Base-by-base conservation (phyloP, 2,113 vertebrate species). In the Sylvicapra grimmia region DNA sequence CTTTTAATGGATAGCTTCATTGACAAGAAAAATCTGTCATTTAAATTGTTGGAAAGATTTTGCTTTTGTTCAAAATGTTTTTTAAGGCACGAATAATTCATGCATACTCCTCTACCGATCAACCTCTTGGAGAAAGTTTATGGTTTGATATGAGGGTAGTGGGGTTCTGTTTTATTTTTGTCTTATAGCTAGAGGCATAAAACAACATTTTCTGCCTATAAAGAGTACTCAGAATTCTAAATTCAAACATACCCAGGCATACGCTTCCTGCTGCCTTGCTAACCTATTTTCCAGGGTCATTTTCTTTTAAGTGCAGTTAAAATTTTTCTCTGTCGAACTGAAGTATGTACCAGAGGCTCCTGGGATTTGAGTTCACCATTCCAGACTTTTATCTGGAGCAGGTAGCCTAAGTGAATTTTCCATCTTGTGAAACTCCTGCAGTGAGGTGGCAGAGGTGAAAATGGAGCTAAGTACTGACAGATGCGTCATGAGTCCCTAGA, bases 301-400 rank as follows among this genome's bases (percentile, higher is more conserved):
- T 98, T 98, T 98, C 92, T 96, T 98, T 98, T 68, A 98, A 96
- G 51, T 77, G 15, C 90, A 79, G 59, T 98, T 98, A 93, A 97
- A 96, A 89, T 93, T 97, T 95, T 83, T 98, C 97, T 86, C 72
- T 93, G 94, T 96, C 51, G 90, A 98, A 97, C 93, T 97, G 95
- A 86, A 86, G 98, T 97, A 92, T 97, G 92, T 92, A 77, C 94
- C 96, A 90, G 97, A 98, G 96, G 94, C 97, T 98, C 96, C 82
- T 87, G 97, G 95, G 98, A 65, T 89, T 93, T 63, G 31, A 89
- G 75, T 97, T 98, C n/a, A 75, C 47, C 94, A 90, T 65, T 94
- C 59, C 9, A 3, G 94, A 77, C 97, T 98, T 98, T 98, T 98
- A 97, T 98, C 97, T 85, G 93, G 96, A 96, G 83, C 63, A 94